These are phyloP conservation scores for Vanessa cardui DNA, from an alignment of 2,888 invertebrate genomes.

Conservation along the genomic window DNA sequence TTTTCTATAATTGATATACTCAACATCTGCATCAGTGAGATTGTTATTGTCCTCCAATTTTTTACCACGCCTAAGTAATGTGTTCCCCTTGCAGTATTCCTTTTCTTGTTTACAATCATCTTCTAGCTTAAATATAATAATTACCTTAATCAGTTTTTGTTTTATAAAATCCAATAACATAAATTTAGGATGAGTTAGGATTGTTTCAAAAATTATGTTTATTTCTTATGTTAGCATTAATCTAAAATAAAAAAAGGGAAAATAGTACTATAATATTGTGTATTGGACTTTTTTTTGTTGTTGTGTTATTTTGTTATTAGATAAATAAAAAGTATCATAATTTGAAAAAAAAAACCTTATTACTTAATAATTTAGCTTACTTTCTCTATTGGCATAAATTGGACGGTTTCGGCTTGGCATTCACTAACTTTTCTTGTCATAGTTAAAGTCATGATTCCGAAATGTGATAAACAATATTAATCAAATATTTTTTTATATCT, in stretches of 20 bases:
- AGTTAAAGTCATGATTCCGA: constrained; percentile 67
- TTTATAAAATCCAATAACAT: too few relatives aligned
- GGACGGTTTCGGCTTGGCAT: constrained; percentile 73
- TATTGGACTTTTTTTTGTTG: too few relatives aligned
- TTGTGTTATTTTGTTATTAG: neutral
- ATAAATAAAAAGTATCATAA: neutral
- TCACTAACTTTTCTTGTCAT: constrained; percentile 77
- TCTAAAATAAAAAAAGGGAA: too few relatives aligned
- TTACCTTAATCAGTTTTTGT: neutral
- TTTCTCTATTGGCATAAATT: constrained; percentile 77
- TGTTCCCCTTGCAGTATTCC: constrained; percentile 54
- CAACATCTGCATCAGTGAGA: constrained; percentile 72
- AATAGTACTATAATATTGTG: too few relatives aligned
- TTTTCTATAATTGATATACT: constrained; percentile 75
- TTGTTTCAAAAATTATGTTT: too few relatives aligned
- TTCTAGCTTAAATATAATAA: constrained; percentile 54
- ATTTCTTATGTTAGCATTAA: too few relatives aligned
- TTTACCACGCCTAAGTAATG: constrained; percentile 66
- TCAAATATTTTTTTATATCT: neutral
- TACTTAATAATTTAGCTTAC: constrained; percentile 57
- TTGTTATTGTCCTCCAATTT: constrained; percentile 77
- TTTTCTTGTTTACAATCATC: constrained; percentile 59
- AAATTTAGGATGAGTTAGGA: too few relatives aligned
- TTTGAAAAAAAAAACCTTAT: constrained; percentile 8
- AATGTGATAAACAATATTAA: neutral